These are phyloP conservation scores for Limnephilus lunatus DNA, from an alignment of 2,888 invertebrate genomes.

Conservation along the genomic window DNA sequence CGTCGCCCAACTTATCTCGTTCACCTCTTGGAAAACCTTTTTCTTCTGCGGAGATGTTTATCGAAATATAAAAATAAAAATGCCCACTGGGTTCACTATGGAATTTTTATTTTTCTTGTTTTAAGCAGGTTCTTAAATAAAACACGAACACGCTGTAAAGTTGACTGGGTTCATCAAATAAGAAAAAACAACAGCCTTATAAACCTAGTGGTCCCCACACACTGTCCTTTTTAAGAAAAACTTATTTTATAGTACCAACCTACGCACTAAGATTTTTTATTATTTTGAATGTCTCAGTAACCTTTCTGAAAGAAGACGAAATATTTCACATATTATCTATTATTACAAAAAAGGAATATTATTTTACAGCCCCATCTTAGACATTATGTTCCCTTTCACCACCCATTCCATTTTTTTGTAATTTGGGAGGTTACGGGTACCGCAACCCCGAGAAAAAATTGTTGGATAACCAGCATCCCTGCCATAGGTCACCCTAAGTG, in stretches of 20 bases:
- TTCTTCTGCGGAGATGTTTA: not conserved
- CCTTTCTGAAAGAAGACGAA: not conserved
- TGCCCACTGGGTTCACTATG: not conserved
- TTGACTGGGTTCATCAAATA: not conserved
- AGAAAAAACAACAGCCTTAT: not conserved
- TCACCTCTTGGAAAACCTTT: not conserved
- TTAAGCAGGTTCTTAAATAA: not conserved
- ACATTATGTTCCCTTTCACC: too few species aligned
- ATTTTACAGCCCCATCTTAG: too few species aligned
- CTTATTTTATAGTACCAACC: not conserved
- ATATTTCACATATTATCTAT: too few species aligned
- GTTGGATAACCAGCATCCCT: too few species aligned
- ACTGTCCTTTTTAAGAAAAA: not conserved
- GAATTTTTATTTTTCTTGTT: not conserved
- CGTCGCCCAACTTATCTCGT: not conserved
- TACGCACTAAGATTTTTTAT: not conserved
- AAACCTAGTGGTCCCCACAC: not conserved
- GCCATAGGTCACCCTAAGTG: too few species aligned
- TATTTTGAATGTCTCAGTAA: not conserved
- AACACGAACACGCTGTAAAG: not conserved
- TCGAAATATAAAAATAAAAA: slow-evolving; percentile 2
- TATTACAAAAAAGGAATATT: too few species aligned
- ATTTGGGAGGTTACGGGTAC: too few species aligned
- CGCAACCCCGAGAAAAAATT: too few species aligned
- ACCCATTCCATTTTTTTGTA: too few species aligned